phyloP scores from a whole-genome alignment of 1,140 invertebrate species.

The Dryas iulia region DNA sequence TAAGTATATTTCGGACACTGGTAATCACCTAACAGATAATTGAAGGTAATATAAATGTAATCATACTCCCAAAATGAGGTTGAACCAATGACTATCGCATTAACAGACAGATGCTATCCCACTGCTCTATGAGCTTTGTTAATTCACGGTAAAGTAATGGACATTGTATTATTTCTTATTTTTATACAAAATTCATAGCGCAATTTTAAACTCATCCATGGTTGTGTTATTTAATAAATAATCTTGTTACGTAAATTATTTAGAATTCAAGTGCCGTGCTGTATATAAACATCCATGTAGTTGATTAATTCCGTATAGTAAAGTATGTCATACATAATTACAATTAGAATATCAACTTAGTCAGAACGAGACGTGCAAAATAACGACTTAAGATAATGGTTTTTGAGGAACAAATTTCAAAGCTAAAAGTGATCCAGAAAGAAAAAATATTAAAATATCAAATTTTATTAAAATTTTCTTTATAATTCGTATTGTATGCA shows the following conservation, averaged over 20 bases:
- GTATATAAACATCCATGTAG: neutral
- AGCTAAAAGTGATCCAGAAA: neutral
- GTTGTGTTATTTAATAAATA: no score
- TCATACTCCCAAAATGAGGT: no score
- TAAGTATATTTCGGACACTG: no score
- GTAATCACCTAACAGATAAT: no score
- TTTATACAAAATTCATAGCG: no score
- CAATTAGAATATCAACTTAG: neutral
- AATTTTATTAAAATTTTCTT: neutral
- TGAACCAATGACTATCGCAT: no score
- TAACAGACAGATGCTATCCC: no score
- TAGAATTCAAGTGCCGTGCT: neutral
- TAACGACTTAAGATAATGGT: neutral
- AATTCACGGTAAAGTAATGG: no score
- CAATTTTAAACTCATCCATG: no score
- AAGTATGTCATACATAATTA: neutral
- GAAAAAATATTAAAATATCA: neutral
- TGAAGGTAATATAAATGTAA: no score
- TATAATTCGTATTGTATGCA: neutral
- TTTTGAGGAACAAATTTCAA: neutral
- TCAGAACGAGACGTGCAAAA: neutral
- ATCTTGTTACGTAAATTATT: neutral
- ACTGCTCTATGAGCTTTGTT: no score
- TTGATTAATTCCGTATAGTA: neutral
- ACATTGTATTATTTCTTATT: no score